These are phyloP conservation scores for Triplophysa siluroides DNA, from an alignment of 2,113 vertebrate species.

Conservation along the genomic window DNA sequence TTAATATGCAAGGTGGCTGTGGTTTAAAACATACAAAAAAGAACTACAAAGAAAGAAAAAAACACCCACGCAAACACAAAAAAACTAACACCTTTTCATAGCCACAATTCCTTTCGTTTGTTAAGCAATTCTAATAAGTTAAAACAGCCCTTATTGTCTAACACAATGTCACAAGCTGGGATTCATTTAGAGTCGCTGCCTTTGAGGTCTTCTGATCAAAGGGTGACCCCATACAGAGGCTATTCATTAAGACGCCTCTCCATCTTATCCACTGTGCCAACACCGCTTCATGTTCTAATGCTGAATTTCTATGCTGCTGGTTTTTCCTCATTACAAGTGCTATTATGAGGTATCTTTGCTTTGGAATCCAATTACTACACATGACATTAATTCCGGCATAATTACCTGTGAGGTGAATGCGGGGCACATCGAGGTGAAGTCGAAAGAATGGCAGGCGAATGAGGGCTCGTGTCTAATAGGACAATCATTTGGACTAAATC, in stretches of 20 bases:
- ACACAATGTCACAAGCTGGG: conserved; percentile 21
- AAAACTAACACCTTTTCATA: background rate
- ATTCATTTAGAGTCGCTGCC: conserved; percentile 20
- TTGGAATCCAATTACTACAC: conserved; percentile 69
- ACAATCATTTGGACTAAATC: conserved; percentile 72
- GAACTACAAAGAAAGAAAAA: background rate
- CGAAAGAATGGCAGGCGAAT: conserved; percentile 62
- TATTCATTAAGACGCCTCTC: conserved; percentile 34
- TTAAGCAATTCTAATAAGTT: conserved; percentile 27
- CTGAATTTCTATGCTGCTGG: conserved; percentile 54
- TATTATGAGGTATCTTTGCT: conserved; percentile 68
- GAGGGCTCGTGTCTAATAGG: conserved; percentile 63
- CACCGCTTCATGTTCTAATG: conserved; percentile 57
- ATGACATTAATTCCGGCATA: conserved; percentile 72
- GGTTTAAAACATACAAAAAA: background rate
- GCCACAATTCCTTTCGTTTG: background rate
- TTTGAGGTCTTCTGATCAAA: conserved; percentile 43
- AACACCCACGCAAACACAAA: background rate
- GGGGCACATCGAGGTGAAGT: conserved; percentile 61
- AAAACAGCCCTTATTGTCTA: conserved; percentile 25
- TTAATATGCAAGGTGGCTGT: background rate
- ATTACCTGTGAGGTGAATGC: conserved; percentile 68
- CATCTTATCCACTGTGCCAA: conserved; percentile 38
- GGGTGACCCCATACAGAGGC: conserved; percentile 40
- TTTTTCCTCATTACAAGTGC: conserved; percentile 58